These are phyloP conservation scores for Scylla paramamosain DNA, from an alignment of 1,140 invertebrate species.

Conservation along the genomic window DNA sequence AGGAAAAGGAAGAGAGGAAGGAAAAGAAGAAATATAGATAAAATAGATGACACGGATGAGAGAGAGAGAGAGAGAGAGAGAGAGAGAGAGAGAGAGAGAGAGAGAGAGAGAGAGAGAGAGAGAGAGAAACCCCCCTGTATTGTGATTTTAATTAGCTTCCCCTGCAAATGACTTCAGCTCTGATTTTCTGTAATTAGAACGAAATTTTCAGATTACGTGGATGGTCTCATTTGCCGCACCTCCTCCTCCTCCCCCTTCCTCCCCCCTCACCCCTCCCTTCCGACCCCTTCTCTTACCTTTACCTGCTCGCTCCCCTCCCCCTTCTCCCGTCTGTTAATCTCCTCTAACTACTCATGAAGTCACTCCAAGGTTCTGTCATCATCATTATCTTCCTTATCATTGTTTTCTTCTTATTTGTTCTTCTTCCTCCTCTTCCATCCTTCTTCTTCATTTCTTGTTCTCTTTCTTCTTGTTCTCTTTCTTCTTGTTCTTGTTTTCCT, in stretches of 20 bases:
- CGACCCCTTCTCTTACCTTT: not conserved
- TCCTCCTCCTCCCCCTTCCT: not conserved
- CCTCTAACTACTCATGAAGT: not conserved
- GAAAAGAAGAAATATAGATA: not conserved
- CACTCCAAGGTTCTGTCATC: too few relatives aligned
- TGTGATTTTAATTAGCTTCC: not conserved
- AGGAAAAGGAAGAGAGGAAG: not conserved
- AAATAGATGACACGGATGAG: not conserved
- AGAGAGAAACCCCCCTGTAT: not conserved
- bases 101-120: slow-evolving; percentile 3
- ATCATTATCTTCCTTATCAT: too few relatives aligned
- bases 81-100: too few relatives aligned
- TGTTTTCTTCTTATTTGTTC: too few relatives aligned
- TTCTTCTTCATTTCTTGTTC: too few relatives aligned
- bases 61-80: not conserved
- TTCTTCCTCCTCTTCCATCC: too few relatives aligned
- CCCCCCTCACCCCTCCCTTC: not conserved
- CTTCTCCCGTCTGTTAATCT: not conserved
- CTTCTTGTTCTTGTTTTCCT: too few relatives aligned
- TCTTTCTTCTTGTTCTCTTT: too few relatives aligned
- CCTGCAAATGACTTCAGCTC: not conserved
- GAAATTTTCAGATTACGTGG: not conserved
- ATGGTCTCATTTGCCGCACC: not conserved
- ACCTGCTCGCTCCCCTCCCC: not conserved
- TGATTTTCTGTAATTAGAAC: not conserved